phyloP scores from a whole-genome alignment of 2,888 invertebrate genomes.

The Brachypalpus laphriformis region DNA sequence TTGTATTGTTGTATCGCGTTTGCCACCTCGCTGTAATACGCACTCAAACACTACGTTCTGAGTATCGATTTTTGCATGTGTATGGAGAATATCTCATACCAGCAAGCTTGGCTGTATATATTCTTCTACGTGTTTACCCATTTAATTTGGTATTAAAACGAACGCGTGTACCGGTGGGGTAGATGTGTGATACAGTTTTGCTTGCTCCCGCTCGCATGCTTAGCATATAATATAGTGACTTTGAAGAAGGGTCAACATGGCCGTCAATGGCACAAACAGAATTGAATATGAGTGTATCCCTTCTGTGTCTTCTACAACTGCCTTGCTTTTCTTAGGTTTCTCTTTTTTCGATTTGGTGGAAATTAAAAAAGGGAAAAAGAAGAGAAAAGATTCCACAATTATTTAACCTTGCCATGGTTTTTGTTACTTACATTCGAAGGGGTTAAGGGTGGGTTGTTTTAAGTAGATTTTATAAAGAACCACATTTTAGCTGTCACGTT shows the following conservation, averaged over 20 bases:
- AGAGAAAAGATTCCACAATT: neutral
- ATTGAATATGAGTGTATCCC: neutral
- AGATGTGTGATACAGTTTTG: constrained; percentile 36
- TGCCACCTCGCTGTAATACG: constrained; percentile 40
- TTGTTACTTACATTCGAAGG: neutral
- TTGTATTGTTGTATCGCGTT: constrained; percentile 7
- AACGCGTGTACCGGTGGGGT: constrained; percentile 41
- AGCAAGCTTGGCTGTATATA: constrained; percentile 24
- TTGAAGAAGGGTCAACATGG: constrained; percentile 45
- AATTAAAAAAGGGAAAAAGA: neutral
- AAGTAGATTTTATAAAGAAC: neutral
- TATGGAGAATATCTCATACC: constrained; percentile 15
- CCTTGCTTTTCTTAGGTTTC: neutral
- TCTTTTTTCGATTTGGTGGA: neutral
- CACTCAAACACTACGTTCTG: constrained; percentile 43
- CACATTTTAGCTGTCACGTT: neutral
- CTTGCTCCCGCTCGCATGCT: constrained; percentile 14
- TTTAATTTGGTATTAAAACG: constrained; percentile 56
- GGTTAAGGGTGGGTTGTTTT: neutral
- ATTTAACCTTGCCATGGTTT: neutral
- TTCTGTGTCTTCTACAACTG: neutral
- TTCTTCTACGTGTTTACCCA: constrained; percentile 54
- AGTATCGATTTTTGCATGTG: constrained; percentile 57
- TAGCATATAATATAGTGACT: constrained; percentile 23
- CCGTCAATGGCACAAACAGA: constrained; percentile 29